Base-by-base conservation (phyloP, 2,888 invertebrate genomes). In the Parapristionchus giblindavisi region DNA sequence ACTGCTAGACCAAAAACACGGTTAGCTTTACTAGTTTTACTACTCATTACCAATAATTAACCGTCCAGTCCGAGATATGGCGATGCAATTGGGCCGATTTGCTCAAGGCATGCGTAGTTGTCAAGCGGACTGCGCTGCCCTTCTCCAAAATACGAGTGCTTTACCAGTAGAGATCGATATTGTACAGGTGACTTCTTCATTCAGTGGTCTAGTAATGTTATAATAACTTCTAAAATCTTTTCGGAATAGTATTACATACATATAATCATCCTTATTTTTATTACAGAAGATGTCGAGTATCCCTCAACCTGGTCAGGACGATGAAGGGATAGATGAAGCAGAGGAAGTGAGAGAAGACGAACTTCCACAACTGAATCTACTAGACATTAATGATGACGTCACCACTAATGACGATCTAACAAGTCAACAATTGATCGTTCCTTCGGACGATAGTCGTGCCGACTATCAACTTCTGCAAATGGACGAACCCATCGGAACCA, bases 1-100 rank as follows among this genome's bases (percentile, higher is more conserved):
- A 89, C 90, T 99, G 24, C 89, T 99, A 32, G 99, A 99, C 88
- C 96, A 96, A 88, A 99, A 99, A 89, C 98, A 98, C 89, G 95
- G 91, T 91, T 81, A 81, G 82, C 43, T 63, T 21, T 29, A 21
- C 58, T n/a, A 56, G 3, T 60, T 2, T 27, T 27, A n/a, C 24
- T 27, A 1, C 51, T 32, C 51, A 1, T 48, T n/a, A 36, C 11
- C 48, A n/a, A 32, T 11, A 17, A 36, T 54, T 29, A 4, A 8
- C 11, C 24, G 29, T 60, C 27, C 60, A 91, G 91, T 98, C 0
- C 96, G 96, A 88, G 96, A 98, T 84, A 93, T 97, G 3, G 95
- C 95, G 40, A 89, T 89, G 83, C 91, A 91, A 83, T 86, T 91
- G 76, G 92, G 93, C 77, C 92, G 93, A 81, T 92, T 97, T 76